phyloP scores from a whole-genome alignment of 2,888 invertebrate genomes.

The Drosophila pseudotalamancana region DNA sequence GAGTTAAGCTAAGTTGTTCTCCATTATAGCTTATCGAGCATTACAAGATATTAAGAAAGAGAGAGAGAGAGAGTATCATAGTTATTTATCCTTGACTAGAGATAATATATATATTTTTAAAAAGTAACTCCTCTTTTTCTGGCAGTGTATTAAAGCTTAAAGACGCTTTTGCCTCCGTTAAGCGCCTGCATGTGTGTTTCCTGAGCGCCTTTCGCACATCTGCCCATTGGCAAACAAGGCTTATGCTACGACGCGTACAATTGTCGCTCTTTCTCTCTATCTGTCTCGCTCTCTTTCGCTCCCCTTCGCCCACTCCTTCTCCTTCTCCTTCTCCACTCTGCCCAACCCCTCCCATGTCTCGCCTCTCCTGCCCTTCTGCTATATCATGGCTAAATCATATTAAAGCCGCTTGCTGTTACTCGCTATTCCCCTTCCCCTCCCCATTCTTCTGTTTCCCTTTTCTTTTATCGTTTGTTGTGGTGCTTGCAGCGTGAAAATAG shows the following conservation, averaged over 20 bases:
- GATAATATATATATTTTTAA: not conserved
- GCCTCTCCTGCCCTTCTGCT: constrained; percentile 10
- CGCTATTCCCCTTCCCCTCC: not conserved
- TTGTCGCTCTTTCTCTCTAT: not conserved
- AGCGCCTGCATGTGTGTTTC: constrained; percentile 40
- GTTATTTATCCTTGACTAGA: no score
- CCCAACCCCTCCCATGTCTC: not conserved
- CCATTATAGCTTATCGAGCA: no score
- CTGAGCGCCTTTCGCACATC: constrained; percentile 48
- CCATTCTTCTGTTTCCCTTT: no score
- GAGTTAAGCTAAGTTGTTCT: no score
- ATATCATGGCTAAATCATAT: constrained; percentile 66
- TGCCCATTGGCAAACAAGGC: constrained; percentile 52
- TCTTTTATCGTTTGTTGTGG: constrained; percentile 32
- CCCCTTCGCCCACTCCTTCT: not conserved
- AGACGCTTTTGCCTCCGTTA: constrained; percentile 38
- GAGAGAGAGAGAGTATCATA: no score
- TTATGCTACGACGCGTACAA: constrained; percentile 12
- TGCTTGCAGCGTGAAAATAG: constrained; percentile 53
- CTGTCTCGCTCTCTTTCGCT: no score
- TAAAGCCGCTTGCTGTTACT: constrained; percentile 45
- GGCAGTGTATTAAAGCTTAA: constrained; percentile 24
- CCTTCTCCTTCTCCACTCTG: not conserved
- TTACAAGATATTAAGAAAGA: no score
- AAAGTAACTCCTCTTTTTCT: not conserved